These are phyloP conservation scores for Ips nitidus DNA, from an alignment of 1,140 invertebrate species.

Conservation along the genomic window DNA sequence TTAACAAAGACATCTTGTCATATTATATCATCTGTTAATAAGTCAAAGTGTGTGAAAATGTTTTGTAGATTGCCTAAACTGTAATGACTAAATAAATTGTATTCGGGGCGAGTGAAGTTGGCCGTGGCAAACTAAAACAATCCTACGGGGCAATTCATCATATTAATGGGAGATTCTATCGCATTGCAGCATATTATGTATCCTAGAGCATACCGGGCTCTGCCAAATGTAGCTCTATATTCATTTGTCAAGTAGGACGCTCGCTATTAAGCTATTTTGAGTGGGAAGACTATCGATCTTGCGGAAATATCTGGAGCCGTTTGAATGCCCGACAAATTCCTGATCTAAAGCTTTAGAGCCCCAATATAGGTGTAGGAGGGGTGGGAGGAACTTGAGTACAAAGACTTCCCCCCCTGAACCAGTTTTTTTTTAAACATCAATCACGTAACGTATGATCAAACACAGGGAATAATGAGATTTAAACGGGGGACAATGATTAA, in stretches of 20 bases:
- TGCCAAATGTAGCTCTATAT: conserved; percentile 33
- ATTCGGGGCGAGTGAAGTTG: too few species aligned
- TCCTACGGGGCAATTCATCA: conserved; percentile 27
- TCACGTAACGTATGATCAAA: too few species aligned
- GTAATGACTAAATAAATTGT: too few species aligned
- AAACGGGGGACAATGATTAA: conserved; percentile 9
- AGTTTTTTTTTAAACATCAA: too few species aligned
- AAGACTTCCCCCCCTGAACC: too few species aligned
- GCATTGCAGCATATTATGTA: conserved; percentile 38
- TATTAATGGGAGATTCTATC: conserved; percentile 38
- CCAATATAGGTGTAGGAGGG: too few species aligned
- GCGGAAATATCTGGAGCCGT: conserved; percentile 28
- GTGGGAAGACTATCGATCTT: conserved; percentile 36
- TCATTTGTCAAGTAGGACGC: conserved; percentile 35
- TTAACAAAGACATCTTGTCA: too few species aligned
- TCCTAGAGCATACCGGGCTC: conserved; percentile 31
- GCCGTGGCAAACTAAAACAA: conserved; percentile 8
- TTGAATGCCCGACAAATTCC: conserved; percentile 28
- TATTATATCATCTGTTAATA: too few species aligned
- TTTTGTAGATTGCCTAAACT: too few species aligned
- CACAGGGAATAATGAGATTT: neutral
- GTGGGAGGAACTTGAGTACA: too few species aligned
- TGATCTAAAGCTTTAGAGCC: conserved; percentile 18
- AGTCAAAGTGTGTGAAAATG: too few species aligned
- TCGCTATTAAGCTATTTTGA: conserved; percentile 37